These are phyloP conservation scores for Crypturellus tataupa DNA, from an alignment of 2,797 vertebrate species.

Conservation along the genomic window DNA sequence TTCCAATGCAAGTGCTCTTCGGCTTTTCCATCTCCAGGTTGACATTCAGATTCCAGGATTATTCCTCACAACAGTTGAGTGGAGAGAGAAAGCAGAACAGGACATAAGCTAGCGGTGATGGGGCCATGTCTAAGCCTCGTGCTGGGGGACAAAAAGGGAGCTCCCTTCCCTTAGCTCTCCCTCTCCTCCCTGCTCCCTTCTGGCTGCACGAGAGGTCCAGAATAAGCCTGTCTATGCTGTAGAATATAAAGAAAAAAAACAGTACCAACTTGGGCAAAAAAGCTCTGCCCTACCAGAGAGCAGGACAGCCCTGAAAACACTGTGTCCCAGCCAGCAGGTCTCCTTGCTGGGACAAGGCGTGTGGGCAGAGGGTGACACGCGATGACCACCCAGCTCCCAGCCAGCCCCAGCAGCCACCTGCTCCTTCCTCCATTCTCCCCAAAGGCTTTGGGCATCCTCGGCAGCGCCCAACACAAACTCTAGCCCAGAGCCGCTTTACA, in stretches of 20 bases:
- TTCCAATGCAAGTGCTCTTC: not conserved
- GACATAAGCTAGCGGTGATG: rapidly evolving
- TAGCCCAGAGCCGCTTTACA: not conserved
- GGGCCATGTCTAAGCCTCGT: rapidly evolving
- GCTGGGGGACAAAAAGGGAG: not conserved
- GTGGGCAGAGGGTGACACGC: not conserved
- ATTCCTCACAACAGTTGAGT: not conserved
- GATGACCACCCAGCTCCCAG: rapidly evolving
- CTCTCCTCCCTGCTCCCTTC: not conserved
- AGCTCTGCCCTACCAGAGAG: not conserved
- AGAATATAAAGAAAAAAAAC: not conserved
- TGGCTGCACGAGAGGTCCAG: rapidly evolving
- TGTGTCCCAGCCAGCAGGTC: not conserved
- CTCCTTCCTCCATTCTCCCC: not conserved
- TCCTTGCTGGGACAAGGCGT: not conserved
- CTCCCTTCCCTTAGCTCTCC: not conserved
- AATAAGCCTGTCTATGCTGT: rapidly evolving
- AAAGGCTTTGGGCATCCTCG: not conserved
- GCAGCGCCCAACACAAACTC: not conserved
- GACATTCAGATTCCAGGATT: not conserved
- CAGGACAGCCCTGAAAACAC: not conserved
- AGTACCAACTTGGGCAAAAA: not conserved
- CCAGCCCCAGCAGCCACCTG: not conserved
- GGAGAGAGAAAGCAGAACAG: not conserved
- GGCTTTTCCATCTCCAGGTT: not conserved